phyloP scores from a whole-genome alignment of 2,797 vertebrate species.

The Paguma larvata region DNA sequence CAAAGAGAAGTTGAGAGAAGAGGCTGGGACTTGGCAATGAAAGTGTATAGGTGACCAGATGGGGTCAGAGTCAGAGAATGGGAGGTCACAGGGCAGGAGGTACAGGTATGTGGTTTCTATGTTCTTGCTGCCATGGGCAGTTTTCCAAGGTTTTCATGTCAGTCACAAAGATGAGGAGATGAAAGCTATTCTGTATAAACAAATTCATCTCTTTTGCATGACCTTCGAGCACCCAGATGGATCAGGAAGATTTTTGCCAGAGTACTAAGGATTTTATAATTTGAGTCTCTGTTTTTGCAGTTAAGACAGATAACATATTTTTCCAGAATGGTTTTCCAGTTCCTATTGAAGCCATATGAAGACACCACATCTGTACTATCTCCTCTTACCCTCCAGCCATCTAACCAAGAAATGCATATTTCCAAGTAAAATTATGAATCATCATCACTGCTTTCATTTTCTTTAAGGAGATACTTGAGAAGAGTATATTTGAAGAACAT shows the following conservation, averaged over 20 bases:
- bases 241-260: background rate
- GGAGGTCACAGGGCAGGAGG: background rate
- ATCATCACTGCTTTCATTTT: constrained; percentile 14
- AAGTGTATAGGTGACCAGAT: background rate
- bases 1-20: background rate
- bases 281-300: constrained; percentile 25
- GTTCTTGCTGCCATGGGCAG: constrained; percentile 11
- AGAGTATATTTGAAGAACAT: constrained; percentile 58
- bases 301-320: constrained; percentile 46
- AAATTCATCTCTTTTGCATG: constrained; percentile 35
- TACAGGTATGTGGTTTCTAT: background rate
- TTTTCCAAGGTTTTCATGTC: constrained; percentile 37
- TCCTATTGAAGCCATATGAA: constrained; percentile 53
- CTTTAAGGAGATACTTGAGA: constrained; percentile 54
- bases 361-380: constrained; percentile 27
- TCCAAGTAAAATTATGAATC: constrained; percentile 68
- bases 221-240: background rate
- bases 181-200: constrained; percentile 11
- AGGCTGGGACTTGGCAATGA: background rate
- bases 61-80: background rate
- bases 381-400: constrained; percentile 56
- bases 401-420: constrained; percentile 65
- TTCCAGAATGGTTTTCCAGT: constrained; percentile 68
- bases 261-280: constrained; percentile 45
- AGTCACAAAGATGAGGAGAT: background rate